Evolutionary conservation across 2,888 invertebrate genomes (phyloP).

Genomic region (Cerceris rybyensis): DNA sequence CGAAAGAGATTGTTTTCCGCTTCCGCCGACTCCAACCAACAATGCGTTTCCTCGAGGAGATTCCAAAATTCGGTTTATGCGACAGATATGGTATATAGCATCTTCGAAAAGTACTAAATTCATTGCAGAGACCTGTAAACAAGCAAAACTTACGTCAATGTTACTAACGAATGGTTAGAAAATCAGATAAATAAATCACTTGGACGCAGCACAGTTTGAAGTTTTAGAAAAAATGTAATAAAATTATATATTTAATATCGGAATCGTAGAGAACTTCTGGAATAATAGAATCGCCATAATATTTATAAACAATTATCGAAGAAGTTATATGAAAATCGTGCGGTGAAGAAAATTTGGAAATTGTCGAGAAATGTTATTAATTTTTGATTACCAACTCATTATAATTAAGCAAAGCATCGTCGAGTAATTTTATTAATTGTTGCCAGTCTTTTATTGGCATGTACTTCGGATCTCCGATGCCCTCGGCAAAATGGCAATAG

Average conservation of each 20-base stretch:
- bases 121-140: conserved; percentile 88
- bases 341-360: too few species aligned
- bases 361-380: neutral
- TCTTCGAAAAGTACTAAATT: conserved; percentile 97
- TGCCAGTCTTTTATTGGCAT: conserved; percentile 89
- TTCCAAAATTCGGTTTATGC: conserved; percentile 96
- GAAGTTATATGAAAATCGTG: too few species aligned
- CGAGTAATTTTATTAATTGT: conserved; percentile 87
- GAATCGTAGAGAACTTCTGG: too few species aligned
- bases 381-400: conserved; percentile 88
- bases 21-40: conserved; percentile 96
- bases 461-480: conserved; percentile 95
- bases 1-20: conserved; percentile 96
- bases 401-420: conserved; percentile 91
- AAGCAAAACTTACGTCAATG: neutral
- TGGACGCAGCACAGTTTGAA: too few species aligned
- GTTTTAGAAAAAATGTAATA: too few species aligned
- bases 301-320: too few species aligned
- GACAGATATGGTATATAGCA: conserved; percentile 95
- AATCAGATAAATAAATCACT: too few species aligned
- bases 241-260: too few species aligned
- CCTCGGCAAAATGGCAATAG: conserved; percentile 95
- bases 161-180: too few species aligned
- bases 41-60: conserved; percentile 95
- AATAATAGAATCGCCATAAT: too few species aligned